Evolutionary conservation across 2,797 vertebrate species (phyloP).

Genomic region (Danio kyathit): DNA sequence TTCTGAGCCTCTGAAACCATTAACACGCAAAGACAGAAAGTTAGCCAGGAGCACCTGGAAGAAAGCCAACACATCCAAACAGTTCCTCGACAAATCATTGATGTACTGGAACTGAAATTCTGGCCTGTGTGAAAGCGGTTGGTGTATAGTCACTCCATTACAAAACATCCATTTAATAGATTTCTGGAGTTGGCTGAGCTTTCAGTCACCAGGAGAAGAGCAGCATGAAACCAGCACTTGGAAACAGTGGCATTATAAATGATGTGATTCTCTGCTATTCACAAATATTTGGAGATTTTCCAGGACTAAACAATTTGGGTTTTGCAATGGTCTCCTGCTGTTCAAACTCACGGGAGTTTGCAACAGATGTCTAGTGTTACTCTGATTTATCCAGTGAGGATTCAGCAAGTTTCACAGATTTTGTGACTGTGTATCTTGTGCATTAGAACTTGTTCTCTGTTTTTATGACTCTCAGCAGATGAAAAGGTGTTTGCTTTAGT

Average conservation of each 20-base stretch:
- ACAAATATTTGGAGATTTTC: not conserved
- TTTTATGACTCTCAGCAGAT: not conserved
- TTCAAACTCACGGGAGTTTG: not conserved
- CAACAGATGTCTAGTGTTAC: slow-evolving; percentile 4
- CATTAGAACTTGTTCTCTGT: not conserved
- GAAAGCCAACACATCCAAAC: slow-evolving; percentile 4
- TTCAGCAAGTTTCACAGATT: slow-evolving; percentile 22
- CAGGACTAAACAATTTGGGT: not conserved
- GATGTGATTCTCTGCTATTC: not conserved
- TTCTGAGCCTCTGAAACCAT: slow-evolving; percentile 3
- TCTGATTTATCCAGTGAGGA: not conserved
- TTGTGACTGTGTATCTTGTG: not conserved
- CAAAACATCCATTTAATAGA: slow-evolving; percentile 36
- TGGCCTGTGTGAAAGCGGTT: slow-evolving; percentile 19
- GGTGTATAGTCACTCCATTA: slow-evolving; percentile 30
- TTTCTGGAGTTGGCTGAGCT: slow-evolving; percentile 4
- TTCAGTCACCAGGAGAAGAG: slow-evolving; percentile 11
- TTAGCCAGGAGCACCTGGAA: slow-evolving; percentile 9
- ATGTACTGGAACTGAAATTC: slow-evolving; percentile 19
- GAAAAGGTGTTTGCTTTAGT: not conserved
- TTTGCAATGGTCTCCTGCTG: not conserved
- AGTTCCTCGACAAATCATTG: slow-evolving; percentile 27
- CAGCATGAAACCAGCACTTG: slow-evolving; percentile 7
- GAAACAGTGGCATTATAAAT: not conserved
- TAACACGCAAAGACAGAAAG: not conserved